Evolutionary conservation across 2,888 invertebrate genomes (phyloP), one percentile per base, ranked within the genome.

Genomic region (Cryptocephalus moraei): DNA sequence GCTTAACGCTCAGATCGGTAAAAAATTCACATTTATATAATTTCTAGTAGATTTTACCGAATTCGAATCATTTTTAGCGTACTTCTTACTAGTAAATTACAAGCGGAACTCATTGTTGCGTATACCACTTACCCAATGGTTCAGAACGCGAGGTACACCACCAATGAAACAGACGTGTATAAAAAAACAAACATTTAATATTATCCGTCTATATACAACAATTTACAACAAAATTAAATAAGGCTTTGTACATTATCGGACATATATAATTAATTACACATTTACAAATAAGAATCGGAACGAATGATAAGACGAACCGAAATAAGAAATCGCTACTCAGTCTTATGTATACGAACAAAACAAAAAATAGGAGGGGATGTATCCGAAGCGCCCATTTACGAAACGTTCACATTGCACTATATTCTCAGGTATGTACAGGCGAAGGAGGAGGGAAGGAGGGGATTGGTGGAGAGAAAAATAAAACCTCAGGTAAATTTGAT

Each of bases 281-380:
- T 62, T 54, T 62, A 62, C 56, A 62, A 56, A 56, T 53, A 53
- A 56, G 54, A 43, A 33, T 43, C 22, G 22, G 22, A 22, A 22
- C 22, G 22, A 22, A 22, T 6, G 22, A 22, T 22, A 22, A 22
- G 22, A 22, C 22, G 22, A 22, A 22, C 22, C 22, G 22, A 55
- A 56, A 55, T 52, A 56, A 51, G 47, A 60, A 60, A 59, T 50
- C 58, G 55, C 62, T 63, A 63, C 61, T 67, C 67, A 67, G 67
- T 67, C 67, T 67, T 67, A 57, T 62, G 58, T 50, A 56, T 54
- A 53, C 53, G n/a, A n/a, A n/a, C n/a, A 22, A 22, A 22, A 22
- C 22, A 22, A 22, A 22, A 57, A 41, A 52, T 39, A 54, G 46
- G 48, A 47, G 48, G 13, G 13, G 10, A 34, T 31, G 14, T 34